These are phyloP conservation scores for Drosophila miranda DNA, from an alignment of 1,140 invertebrate genomes.

Conservation along the genomic window DNA sequence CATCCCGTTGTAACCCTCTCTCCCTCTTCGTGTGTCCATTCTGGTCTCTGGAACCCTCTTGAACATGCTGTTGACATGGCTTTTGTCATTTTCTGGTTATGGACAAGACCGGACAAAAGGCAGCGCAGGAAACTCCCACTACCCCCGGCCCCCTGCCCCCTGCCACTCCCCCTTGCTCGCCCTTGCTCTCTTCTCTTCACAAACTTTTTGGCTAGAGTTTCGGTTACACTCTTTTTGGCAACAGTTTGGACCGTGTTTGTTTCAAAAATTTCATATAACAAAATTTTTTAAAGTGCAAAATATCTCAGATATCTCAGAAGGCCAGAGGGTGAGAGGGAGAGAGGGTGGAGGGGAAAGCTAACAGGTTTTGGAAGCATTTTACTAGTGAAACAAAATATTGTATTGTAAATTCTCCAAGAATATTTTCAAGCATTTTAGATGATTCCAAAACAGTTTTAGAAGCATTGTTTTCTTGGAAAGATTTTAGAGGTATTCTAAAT, in stretches of 20 bases:
- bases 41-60: conserved; percentile 47
- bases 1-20: not conserved
- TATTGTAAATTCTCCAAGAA: too few relatives aligned
- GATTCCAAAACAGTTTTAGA: too few relatives aligned
- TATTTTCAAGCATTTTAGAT: too few relatives aligned
- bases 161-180: too few relatives aligned
- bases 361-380: too few relatives aligned
- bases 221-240: conserved; percentile 23
- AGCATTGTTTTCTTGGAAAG: too few relatives aligned
- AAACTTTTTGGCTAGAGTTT: too few relatives aligned
- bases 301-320: not conserved
- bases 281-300: conserved; percentile 37
- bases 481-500: too few relatives aligned
- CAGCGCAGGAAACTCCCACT: conserved; percentile 33
- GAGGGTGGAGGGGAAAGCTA: not conserved
- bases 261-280: conserved; percentile 52
- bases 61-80: conserved; percentile 76
- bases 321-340: not conserved
- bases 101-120: conserved; percentile 69
- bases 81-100: conserved; percentile 79
- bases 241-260: conserved; percentile 50
- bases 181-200: too few relatives aligned
- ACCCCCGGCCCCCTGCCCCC: too few relatives aligned
- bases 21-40: not conserved
- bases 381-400: too few relatives aligned